Conservation (phyloP, 2,888 invertebrate species). For the Cephus pulcher region DNA sequence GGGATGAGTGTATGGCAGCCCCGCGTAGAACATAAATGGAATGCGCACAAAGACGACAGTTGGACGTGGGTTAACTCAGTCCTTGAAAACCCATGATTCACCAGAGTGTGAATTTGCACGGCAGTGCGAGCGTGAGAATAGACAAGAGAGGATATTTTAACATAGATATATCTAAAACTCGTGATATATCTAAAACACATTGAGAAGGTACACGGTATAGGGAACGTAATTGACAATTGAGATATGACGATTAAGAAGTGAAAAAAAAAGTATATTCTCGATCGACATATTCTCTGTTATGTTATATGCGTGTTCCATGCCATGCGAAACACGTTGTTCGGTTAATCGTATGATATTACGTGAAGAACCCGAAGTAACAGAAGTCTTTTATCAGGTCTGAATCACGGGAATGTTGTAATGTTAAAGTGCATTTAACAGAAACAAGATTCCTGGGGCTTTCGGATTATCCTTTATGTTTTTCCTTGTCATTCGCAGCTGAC, state of each 20-base stretch:
- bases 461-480: background rate
- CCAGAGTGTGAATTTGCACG: constrained; percentile 5
- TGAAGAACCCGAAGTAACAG: background rate
- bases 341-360: background rate
- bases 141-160: background rate
- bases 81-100: constrained; percentile 3
- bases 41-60: background rate
- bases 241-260: background rate
- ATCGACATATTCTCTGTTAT: background rate
- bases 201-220: background rate
- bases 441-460: background rate
- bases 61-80: constrained; percentile 2
- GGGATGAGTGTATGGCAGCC: background rate
- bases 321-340: background rate
- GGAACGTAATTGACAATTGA: background rate
- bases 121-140: background rate
- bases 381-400: background rate
- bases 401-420: background rate
- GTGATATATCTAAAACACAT: no score
- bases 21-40: background rate
- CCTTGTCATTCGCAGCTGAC: constrained; percentile 1
- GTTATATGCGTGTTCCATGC: background rate
- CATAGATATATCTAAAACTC: no score
- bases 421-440: background rate
- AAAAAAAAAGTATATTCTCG: background rate